These are phyloP conservation scores for Indri indri DNA, from an alignment of 2,113 vertebrate species.

Conservation along the genomic window DNA sequence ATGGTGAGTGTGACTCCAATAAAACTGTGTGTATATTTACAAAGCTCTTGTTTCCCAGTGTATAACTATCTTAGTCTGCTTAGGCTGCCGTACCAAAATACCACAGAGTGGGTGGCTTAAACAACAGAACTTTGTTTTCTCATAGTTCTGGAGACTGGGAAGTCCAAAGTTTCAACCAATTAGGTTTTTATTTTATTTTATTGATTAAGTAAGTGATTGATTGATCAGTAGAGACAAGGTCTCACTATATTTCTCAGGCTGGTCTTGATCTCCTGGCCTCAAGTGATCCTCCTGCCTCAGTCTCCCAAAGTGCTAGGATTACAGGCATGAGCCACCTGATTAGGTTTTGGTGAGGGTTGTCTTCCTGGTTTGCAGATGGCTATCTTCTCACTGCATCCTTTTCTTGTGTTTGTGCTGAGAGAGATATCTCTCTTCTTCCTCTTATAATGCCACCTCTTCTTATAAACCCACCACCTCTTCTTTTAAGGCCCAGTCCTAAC, in stretches of 20 bases:
- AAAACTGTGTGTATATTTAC: background rate
- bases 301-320: too few species aligned
- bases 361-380: background rate
- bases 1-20: slow-evolving; percentile 88
- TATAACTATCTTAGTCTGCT: background rate
- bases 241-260: too few species aligned
- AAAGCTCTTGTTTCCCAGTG: background rate
- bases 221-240: too few species aligned
- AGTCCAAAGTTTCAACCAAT: background rate
- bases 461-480: background rate
- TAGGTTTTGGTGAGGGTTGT: background rate
- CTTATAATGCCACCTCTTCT: background rate
- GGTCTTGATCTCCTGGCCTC: too few species aligned
- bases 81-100: background rate
- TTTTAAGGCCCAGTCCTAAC: background rate
- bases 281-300: too few species aligned
- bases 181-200: background rate
- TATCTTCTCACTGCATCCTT: background rate
- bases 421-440: background rate
- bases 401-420: background rate
- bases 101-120: background rate
- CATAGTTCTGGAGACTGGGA: background rate
- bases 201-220: too few species aligned
- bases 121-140: background rate
- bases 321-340: too few species aligned